Conservation (phyloP, 2,888 invertebrate genomes). For the Cryptus viduatorius region DNA sequence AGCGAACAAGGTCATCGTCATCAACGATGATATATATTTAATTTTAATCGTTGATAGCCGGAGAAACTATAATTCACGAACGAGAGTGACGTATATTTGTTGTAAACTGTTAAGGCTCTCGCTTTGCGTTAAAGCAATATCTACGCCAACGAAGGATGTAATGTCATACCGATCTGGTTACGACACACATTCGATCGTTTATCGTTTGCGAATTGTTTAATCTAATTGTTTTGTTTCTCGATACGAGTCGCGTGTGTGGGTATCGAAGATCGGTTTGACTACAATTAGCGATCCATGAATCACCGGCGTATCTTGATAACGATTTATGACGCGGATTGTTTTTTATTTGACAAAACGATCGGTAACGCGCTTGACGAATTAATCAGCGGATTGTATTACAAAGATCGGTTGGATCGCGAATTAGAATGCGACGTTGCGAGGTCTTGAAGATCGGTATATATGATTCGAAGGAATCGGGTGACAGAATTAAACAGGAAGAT, state of each 20-base stretch:
- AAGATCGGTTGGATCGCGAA: constrained; percentile 1
- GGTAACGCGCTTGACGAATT: constrained; percentile 34
- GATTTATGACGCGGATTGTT: constrained; percentile 34
- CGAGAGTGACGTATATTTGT: constrained; percentile 53
- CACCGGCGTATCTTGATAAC: constrained; percentile 56
- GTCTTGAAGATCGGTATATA: not conserved
- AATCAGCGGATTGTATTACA: constrained; percentile 57
- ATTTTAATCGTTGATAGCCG: constrained; percentile 37
- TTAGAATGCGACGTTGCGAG: not conserved
- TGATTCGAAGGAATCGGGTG: constrained; percentile 4
- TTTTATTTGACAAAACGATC: constrained; percentile 60
- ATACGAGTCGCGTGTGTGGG: constrained; percentile 15
- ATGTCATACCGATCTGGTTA: constrained; percentile 67
- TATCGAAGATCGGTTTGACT: constrained; percentile 7
- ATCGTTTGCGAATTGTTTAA: constrained; percentile 63
- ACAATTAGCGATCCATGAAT: constrained; percentile 51
- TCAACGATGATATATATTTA: constrained; percentile 31
- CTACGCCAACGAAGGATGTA: constrained; percentile 57
- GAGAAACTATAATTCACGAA: constrained; percentile 37
- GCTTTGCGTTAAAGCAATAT: constrained; percentile 2
- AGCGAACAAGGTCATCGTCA: constrained; percentile 31
- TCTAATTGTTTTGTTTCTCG: constrained; percentile 64
- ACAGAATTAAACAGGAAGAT: constrained; percentile 45
- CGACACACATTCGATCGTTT: constrained; percentile 63
- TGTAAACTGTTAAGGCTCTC: constrained; percentile 35